phyloP scores from a whole-genome alignment of 1,140 invertebrate genomes.

The Aphidius ervi region DNA sequence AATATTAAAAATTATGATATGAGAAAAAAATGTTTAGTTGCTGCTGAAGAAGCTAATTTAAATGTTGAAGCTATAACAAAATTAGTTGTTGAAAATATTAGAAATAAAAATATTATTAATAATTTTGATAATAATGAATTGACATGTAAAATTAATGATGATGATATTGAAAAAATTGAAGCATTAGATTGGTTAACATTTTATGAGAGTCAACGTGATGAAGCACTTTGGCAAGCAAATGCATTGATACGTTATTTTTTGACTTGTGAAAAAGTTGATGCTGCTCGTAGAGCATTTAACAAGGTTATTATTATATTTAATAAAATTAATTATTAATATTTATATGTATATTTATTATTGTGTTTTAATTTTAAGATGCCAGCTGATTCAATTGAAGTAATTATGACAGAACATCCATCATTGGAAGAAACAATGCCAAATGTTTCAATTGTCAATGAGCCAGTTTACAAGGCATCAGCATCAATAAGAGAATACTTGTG shows the following conservation, averaged over 20 bases:
- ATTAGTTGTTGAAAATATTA: slow-evolving; percentile 75
- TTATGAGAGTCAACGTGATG: slow-evolving; percentile 70
- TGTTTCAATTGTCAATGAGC: slow-evolving; percentile 36
- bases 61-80: slow-evolving; percentile 81
- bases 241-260: slow-evolving; percentile 83
- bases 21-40: slow-evolving; percentile 57
- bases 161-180: slow-evolving; percentile 73
- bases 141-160: slow-evolving; percentile 50
- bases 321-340: slow-evolving; percentile 10
- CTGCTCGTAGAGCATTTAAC: slow-evolving; percentile 64
- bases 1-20: slow-evolving; percentile 63
- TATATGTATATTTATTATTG: slow-evolving; percentile 14
- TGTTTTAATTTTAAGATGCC: slow-evolving; percentile 51
- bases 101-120: slow-evolving; percentile 46
- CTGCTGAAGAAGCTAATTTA: slow-evolving; percentile 71
- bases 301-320: slow-evolving; percentile 51
- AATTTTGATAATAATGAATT: slow-evolving; percentile 32
- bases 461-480: slow-evolving; percentile 50
- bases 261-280: slow-evolving; percentile 62
- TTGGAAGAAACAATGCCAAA: slow-evolving; percentile 50
- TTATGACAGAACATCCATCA: slow-evolving; percentile 56
- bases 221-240: slow-evolving; percentile 82
- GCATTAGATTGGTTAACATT: slow-evolving; percentile 86
- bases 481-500: slow-evolving; percentile 72
- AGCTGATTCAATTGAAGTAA: slow-evolving; percentile 60